These are phyloP conservation scores for Desmodus rotundus DNA, from an alignment of 2,113 vertebrate species.

Conservation along the genomic window DNA sequence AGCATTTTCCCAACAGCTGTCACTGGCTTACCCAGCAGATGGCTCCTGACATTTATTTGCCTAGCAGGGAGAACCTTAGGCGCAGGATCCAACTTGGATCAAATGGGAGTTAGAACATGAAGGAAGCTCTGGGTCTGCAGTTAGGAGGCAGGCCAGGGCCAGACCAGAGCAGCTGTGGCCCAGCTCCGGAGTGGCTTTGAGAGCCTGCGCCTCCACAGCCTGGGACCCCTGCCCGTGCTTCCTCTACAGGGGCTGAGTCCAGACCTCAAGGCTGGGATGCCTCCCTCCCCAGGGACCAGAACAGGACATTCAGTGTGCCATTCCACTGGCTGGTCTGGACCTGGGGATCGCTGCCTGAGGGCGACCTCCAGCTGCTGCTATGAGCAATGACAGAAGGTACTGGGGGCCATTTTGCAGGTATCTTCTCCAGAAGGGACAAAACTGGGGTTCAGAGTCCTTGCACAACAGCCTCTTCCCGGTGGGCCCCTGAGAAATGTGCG, in stretches of 20 bases:
- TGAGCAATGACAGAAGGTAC: not conserved
- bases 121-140: not conserved
- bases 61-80: not conserved
- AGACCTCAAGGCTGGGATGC: not conserved
- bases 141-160: not conserved
- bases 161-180: not conserved
- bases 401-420: not conserved
- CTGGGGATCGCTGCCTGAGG: not conserved
- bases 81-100: not conserved
- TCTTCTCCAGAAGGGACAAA: not conserved
- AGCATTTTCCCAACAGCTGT: conserved; percentile 56
- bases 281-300: not conserved
- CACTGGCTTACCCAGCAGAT: conserved; percentile 46
- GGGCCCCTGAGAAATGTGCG: not conserved
- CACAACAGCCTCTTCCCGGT: not conserved
- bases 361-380: not conserved
- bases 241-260: not conserved
- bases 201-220: not conserved
- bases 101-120: not conserved
- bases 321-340: not conserved
- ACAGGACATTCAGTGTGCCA: not conserved
- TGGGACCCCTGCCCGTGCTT: not conserved
- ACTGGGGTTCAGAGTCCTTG: not conserved
- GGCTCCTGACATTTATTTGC: conserved; percentile 48
- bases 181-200: not conserved